Evolutionary conservation across 1,140 invertebrate genomes (phyloP).

Genomic region (Drosophila ohnishii): DNA sequence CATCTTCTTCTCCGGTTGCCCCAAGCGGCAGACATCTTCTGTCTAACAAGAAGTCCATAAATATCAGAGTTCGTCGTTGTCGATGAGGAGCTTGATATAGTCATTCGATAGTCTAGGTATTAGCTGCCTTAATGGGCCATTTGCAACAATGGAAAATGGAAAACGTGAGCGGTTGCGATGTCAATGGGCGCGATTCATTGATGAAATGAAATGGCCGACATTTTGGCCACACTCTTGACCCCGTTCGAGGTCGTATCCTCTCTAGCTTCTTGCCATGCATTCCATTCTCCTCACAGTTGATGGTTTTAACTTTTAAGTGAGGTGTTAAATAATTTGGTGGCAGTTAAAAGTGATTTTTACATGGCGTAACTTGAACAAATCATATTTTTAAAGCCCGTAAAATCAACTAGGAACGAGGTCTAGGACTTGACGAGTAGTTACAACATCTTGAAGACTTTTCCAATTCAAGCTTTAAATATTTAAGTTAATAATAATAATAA

Average conservation of each 20-base stretch:
- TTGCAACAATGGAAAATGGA: slow-evolving; percentile 48
- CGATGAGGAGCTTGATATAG: slow-evolving; percentile 32
- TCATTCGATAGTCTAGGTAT: slow-evolving; percentile 11
- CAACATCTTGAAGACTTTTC: not conserved
- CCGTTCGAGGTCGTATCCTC: slow-evolving; percentile 19
- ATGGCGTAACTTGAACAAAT: slow-evolving; percentile 1
- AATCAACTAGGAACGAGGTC: not conserved
- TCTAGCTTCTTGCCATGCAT: slow-evolving; percentile 4
- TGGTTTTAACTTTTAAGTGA: too few species aligned
- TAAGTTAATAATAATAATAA: not conserved
- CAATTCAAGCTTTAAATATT: not conserved
- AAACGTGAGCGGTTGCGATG: slow-evolving; percentile 41
- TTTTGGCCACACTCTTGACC: slow-evolving; percentile 47
- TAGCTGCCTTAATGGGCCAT: slow-evolving; percentile 45
- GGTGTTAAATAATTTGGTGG: not conserved
- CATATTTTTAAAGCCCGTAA: not conserved
- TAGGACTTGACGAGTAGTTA: not conserved
- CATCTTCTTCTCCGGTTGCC: slow-evolving; percentile 13
- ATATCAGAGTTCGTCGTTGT: slow-evolving; percentile 71
- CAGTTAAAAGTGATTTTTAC: not conserved
- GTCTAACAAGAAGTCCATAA: slow-evolving; percentile 57
- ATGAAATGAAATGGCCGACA: slow-evolving; percentile 41
- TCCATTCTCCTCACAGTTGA: not conserved
- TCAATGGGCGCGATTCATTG: slow-evolving; percentile 47
- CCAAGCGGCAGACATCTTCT: slow-evolving; percentile 44